phyloP scores from a whole-genome alignment of 2,797 vertebrate species.

The Philypnodon macrostomus region DNA sequence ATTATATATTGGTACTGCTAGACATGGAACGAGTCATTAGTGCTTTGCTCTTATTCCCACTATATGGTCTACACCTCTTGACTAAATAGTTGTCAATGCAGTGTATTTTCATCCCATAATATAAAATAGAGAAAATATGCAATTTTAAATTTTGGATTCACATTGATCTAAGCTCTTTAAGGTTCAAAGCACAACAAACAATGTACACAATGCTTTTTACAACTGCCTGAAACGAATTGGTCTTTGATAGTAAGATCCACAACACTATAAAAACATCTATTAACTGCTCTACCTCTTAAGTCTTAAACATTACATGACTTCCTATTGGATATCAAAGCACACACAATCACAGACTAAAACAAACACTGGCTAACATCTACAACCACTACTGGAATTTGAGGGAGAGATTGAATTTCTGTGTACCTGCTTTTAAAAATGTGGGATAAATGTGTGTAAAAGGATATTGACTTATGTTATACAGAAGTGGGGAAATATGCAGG shows the following conservation, averaged over 20 bases:
- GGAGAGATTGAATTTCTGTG: slow-evolving; percentile 45
- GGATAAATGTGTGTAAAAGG: slow-evolving; percentile 44
- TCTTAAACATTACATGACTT: slow-evolving; percentile 39
- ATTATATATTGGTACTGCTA: too few relatives aligned
- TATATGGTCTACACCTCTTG: too few relatives aligned
- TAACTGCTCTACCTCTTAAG: slow-evolving; percentile 41
- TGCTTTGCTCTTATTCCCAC: too few relatives aligned
- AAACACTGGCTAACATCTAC: slow-evolving; percentile 45
- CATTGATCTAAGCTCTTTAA: too few relatives aligned
- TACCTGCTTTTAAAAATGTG: slow-evolving; percentile 11
- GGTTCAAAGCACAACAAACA: too few relatives aligned
- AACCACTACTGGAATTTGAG: slow-evolving; percentile 30
- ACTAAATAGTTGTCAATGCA: too few relatives aligned
- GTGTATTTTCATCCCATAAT: too few relatives aligned
- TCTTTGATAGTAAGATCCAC: neutral
- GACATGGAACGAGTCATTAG: too few relatives aligned
- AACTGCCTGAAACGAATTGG: too few relatives aligned
- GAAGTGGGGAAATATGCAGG: slow-evolving; percentile 39
- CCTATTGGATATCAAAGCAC: slow-evolving; percentile 55
- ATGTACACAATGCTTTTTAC: too few relatives aligned
- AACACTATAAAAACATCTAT: neutral
- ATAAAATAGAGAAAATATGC: too few relatives aligned
- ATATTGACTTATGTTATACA: slow-evolving; percentile 59
- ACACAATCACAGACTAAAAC: slow-evolving; percentile 58
- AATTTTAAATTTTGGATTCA: too few relatives aligned